Evolutionary conservation across 2,113 vertebrate genomes (phyloP).

Genomic region (Chlorodrepanis virens): DNA sequence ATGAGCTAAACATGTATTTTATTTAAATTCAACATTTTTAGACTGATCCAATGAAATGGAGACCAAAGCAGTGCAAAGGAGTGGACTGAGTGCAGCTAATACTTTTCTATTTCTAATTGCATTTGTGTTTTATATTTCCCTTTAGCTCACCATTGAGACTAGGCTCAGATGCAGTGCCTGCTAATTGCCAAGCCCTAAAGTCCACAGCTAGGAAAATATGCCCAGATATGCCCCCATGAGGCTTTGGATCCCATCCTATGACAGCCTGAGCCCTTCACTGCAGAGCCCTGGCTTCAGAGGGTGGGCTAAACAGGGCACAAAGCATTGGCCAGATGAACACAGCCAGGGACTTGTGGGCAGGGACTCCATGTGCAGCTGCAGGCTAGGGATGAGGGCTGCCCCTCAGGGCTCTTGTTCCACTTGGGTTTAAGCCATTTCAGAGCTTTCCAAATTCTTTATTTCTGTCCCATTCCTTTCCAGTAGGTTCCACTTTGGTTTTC

Average conservation of each 20-base stretch:
- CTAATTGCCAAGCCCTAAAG: not conserved
- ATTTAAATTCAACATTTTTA: not conserved
- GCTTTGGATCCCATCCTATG: rapidly evolving
- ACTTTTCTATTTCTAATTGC: not conserved
- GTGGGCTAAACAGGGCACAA: rapidly evolving
- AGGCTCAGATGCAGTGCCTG: not conserved
- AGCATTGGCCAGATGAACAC: rapidly evolving
- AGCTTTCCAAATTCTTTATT: not conserved
- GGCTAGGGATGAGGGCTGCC: not conserved
- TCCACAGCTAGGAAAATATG: not conserved
- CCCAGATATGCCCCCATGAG: not conserved
- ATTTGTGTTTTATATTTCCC: not conserved
- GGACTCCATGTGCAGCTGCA: not conserved
- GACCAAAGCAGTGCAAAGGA: not conserved
- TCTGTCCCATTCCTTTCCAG: not conserved
- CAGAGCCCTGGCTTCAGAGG: not conserved
- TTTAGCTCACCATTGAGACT: not conserved
- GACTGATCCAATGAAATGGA: not conserved
- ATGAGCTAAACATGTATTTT: not conserved
- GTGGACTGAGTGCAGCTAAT: not conserved
- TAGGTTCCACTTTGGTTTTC: not conserved
- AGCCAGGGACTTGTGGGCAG: not conserved
- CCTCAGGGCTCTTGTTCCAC: not conserved
- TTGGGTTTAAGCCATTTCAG: too few relatives aligned
- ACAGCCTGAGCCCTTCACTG: not conserved